Percentiles rank a stretch among this genome's conserved stretches.
Evolutionary conservation across 2,797 vertebrate species (phyloP).

Genomic region (Phalanger gymnotis): DNA sequence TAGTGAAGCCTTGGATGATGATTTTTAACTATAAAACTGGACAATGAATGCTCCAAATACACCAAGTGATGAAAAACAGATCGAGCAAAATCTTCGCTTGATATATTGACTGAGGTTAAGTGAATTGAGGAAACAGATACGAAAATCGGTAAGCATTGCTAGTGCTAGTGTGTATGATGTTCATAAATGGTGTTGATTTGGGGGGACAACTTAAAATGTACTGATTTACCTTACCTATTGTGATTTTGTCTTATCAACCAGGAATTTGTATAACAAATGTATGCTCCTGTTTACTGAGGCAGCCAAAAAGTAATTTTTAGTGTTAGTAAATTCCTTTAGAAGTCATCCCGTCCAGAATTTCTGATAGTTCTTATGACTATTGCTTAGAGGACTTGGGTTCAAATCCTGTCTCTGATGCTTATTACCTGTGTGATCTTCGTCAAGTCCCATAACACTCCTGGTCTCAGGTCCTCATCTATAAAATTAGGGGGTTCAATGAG

Average conservation of each 20-base stretch:
- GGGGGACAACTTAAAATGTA: not conserved
- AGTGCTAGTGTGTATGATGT: not conserved
- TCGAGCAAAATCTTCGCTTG: not conserved
- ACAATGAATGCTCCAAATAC: not conserved
- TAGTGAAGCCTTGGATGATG: not conserved
- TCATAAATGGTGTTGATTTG: not conserved
- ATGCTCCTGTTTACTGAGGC: not conserved
- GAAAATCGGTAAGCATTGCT: conserved; percentile 29
- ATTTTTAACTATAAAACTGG: conserved; percentile 29
- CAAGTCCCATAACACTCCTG: too few relatives aligned
- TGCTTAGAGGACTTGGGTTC: too few relatives aligned
- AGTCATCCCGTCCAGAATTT: not conserved
- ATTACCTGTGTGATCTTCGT: too few relatives aligned
- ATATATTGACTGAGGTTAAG: not conserved
- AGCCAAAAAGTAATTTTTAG: not conserved
- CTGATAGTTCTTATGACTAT: too few relatives aligned
- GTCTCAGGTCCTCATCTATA: too few relatives aligned
- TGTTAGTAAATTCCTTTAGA: not conserved
- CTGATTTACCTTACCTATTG: conserved; percentile 3
- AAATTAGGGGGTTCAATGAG: too few relatives aligned
- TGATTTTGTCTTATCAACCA: not conserved
- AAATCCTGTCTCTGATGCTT: too few relatives aligned
- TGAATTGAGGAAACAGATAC: not conserved
- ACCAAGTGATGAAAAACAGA: conserved; percentile 28
- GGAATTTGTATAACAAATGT: not conserved